Base-by-base conservation (phyloP, 2,888 invertebrate genomes). In the Pollenia angustigena region DNA sequence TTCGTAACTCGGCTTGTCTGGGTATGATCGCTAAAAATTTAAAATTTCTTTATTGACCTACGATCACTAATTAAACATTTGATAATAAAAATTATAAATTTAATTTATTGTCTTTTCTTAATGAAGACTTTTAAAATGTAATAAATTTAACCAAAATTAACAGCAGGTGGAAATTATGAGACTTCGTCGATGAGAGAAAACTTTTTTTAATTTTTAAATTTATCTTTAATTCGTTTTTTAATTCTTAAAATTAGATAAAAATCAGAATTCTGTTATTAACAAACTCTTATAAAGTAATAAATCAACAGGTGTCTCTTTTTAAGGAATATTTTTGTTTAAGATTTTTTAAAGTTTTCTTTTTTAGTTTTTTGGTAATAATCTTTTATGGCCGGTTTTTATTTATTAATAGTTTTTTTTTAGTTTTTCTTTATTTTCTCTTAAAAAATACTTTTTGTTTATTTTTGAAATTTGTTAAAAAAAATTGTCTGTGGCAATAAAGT, bases 201-300 rank as follows among this genome's bases (percentile, higher is more conserved):
- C 2, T 60, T 74, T 75, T 69, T 18, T 64, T 64, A 62, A 50
- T 50, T 52, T 23, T 76, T 66, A 4, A 80, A 69, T 50, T 62
- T 40, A 11, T 62, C 4, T 66, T 58, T 0, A 69, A 82, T 82
- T 80, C 60, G 52, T 46, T 32, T 32, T 6, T 32, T 32, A 69
- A 82, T 82, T 80, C 72, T 58, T 46, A 50, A 81, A 78, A 81
- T 78, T 23, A 40, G 82, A 82, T 82, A 85, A 82, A 74, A 50
- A 72, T 69, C 74, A 68, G n/a, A 60, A 23, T 58, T 58, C 52
- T 46, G 54, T 75, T 50, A 84, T 81, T 75, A 81, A 82, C 58
- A 74, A 69, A 74, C 52, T 79, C 52, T 79, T 79, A 79, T 79
- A 60, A 74, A 84, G 71, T 80, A 71, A 58, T 83, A 68, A 86